A percentile compares a stretch with the other conserved stretches of the same genome.
These are phyloP conservation scores for Acutogordius australiensis DNA, from an alignment of 2,888 invertebrate species.

Conservation along the genomic window DNA sequence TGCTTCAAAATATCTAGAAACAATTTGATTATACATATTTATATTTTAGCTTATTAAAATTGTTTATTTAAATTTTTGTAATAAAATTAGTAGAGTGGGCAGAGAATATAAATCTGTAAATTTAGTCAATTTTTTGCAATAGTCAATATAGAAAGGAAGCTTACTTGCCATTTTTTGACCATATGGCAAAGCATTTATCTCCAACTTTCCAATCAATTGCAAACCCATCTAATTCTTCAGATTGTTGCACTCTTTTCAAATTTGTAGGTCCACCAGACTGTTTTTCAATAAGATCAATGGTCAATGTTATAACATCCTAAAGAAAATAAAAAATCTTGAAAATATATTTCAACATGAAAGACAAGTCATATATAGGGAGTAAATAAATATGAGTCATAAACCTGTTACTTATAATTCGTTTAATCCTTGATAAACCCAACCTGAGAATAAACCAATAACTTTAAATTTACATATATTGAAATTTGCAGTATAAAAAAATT, in stretches of 20 bases:
- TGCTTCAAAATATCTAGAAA: constrained; percentile 47
- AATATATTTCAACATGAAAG: too few relatives aligned
- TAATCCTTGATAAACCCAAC: too few relatives aligned
- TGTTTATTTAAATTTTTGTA: neutral
- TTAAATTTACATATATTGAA: too few relatives aligned
- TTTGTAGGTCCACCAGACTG: constrained; percentile 29
- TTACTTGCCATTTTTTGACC: constrained; percentile 61
- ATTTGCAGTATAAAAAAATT: too few relatives aligned
- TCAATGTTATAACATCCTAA: neutral
- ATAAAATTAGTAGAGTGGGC: too few relatives aligned
- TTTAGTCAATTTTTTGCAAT: neutral
- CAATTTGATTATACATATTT: too few relatives aligned
- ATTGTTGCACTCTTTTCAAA: constrained; percentile 25
- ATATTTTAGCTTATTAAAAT: neutral
- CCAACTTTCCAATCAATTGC: constrained; percentile 34
- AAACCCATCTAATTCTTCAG: constrained; percentile 24
- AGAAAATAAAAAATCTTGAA: neutral
- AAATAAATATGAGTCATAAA: too few relatives aligned
- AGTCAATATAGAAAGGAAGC: constrained; percentile 29
- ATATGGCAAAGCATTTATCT: constrained; percentile 64
- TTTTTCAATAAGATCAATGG: constrained; percentile 53
- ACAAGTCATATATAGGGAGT: too few relatives aligned
- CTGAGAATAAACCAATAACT: too few relatives aligned
- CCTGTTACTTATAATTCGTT: too few relatives aligned
- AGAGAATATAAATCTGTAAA: too few relatives aligned